These are phyloP conservation scores for Acipenser transmontanus DNA, from an alignment of 2,797 vertebrate genomes.

Conservation along the genomic window DNA sequence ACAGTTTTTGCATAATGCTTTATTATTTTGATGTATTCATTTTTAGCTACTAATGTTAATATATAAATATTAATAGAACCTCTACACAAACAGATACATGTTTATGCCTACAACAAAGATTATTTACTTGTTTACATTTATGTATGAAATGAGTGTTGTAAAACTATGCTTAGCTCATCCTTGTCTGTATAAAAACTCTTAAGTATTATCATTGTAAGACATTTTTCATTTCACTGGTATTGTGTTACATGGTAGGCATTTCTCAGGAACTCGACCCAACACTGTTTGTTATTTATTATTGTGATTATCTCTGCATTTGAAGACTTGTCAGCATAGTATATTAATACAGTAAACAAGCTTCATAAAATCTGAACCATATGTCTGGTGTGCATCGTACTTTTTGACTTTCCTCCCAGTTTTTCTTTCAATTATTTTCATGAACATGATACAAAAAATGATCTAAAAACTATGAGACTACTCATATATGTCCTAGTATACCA, in stretches of 20 bases:
- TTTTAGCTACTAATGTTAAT: constrained; percentile 50
- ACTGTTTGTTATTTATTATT: constrained; percentile 66
- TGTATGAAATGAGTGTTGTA: constrained; percentile 82
- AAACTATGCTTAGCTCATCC: constrained; percentile 75
- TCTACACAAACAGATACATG: constrained; percentile 46
- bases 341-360: constrained; percentile 38
- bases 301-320: constrained; percentile 63
- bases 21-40: constrained; percentile 38
- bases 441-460: too few species aligned
- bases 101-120: constrained; percentile 46
- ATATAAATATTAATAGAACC: constrained; percentile 63
- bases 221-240: constrained; percentile 53
- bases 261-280: constrained; percentile 73
- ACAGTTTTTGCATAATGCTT: constrained; percentile 68
- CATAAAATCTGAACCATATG: not conserved
- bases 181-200: constrained; percentile 57
- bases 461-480: too few species aligned
- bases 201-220: constrained; percentile 65
- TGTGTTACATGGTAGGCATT: constrained; percentile 66
- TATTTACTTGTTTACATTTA: constrained; percentile 81
- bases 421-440: not conserved
- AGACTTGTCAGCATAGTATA: constrained; percentile 72
- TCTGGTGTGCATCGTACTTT: not conserved
- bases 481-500: too few species aligned
- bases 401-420: not conserved